phyloP scores from a whole-genome alignment of 2,797 vertebrate genomes.

The Podarcis lilfordi region DNA sequence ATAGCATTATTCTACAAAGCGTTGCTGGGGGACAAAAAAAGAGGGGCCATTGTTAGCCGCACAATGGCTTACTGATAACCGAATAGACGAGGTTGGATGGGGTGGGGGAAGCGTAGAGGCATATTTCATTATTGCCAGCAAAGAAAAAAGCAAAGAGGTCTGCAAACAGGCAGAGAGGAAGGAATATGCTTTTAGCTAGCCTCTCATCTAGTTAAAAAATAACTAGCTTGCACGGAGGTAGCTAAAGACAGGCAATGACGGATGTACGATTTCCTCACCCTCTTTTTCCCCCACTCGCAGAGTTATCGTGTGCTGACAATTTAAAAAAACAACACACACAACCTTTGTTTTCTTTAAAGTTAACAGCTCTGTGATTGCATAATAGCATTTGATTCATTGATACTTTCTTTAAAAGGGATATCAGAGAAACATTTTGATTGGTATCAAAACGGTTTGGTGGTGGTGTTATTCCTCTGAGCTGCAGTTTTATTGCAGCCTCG shows the following conservation, averaged over 20 bases:
- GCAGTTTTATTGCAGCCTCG: not conserved
- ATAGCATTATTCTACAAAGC: constrained; percentile 64
- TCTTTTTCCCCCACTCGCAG: not conserved
- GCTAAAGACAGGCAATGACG: constrained; percentile 48
- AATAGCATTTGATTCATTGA: too few species aligned
- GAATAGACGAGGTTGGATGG: constrained; percentile 28
- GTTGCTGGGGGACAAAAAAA: constrained; percentile 43
- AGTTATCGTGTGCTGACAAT: not conserved
- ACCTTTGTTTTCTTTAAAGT: not conserved
- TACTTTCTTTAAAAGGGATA: not conserved
- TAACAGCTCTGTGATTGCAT: too few species aligned
- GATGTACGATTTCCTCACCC: constrained; percentile 44
- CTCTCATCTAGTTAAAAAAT: constrained; percentile 55
- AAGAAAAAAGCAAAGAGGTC: constrained; percentile 60
- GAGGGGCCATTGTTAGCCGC: constrained; percentile 54
- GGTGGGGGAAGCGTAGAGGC: constrained; percentile 38
- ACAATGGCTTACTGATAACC: constrained; percentile 60
- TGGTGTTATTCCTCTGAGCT: too few species aligned
- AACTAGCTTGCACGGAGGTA: constrained; percentile 47
- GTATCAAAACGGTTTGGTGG: not conserved
- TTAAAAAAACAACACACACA: not conserved
- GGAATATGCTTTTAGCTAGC: constrained; percentile 47
- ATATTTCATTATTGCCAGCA: constrained; percentile 43
- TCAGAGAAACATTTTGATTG: not conserved
- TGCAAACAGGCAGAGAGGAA: constrained; percentile 52